These are phyloP conservation scores for Trachymyrmex septentrionalis DNA, from an alignment of 1,140 invertebrate genomes.

Conservation along the genomic window DNA sequence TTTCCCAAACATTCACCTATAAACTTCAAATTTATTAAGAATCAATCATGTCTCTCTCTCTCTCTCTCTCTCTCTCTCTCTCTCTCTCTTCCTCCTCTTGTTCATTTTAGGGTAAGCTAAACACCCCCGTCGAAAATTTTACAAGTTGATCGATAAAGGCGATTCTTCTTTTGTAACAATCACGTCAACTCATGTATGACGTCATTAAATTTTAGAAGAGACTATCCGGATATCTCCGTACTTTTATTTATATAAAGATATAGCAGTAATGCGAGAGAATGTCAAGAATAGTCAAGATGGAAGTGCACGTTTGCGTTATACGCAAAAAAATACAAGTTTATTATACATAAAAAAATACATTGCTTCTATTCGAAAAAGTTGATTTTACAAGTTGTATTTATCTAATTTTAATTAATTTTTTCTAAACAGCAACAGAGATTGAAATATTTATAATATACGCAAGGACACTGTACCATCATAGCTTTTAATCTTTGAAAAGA, in stretches of 20 bases:
- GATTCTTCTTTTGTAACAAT: background rate
- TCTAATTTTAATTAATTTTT: conserved; percentile 5
- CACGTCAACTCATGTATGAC: background rate
- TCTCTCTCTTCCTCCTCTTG: background rate
- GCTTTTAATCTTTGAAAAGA: too few species aligned
- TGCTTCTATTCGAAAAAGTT: background rate
- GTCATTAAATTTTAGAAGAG: background rate
- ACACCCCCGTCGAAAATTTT: background rate
- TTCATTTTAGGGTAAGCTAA: background rate
- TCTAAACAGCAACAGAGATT: background rate
- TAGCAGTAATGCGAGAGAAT: background rate
- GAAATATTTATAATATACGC: background rate
- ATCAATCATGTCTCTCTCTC: background rate
- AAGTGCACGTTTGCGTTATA: background rate
- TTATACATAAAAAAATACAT: background rate
- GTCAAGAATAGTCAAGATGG: background rate
- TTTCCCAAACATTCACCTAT: conserved; percentile 11
- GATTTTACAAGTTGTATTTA: background rate
- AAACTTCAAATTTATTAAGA: conserved; percentile 40
- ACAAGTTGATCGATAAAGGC: background rate
- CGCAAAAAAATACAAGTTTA: background rate
- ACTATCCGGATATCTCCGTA: background rate
- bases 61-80: background rate
- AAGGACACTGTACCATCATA: too few species aligned
- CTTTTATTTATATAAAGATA: background rate